These are phyloP conservation scores for Kradibia gibbosae DNA, from an alignment of 1,140 invertebrate genomes.

Conservation along the genomic window DNA sequence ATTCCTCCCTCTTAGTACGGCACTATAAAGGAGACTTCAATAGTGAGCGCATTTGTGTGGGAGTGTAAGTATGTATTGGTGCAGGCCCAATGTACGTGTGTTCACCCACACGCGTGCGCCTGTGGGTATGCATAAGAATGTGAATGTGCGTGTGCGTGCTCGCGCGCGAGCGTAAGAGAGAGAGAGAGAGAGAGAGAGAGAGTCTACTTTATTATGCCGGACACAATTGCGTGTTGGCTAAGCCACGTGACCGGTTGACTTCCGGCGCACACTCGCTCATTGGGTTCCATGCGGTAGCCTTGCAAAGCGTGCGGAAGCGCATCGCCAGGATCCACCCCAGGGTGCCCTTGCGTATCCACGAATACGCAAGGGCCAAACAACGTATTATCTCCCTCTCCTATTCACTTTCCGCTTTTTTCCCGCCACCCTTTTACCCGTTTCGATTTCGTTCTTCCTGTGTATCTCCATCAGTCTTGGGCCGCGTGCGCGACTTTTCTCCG, in stretches of 20 bases:
- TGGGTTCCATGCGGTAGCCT: conserved; percentile 55
- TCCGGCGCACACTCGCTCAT: conserved; percentile 59
- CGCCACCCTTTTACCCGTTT: not conserved
- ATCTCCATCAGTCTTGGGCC: not conserved
- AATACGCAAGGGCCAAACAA: conserved; percentile 43
- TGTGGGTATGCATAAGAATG: no score
- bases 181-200: conserved; percentile 51
- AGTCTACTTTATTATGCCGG: conserved; percentile 67
- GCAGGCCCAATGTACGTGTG: no score
- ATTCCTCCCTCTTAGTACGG: not conserved
- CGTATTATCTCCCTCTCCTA: conserved; percentile 48
- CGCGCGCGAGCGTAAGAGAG: no score
- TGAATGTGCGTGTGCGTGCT: no score
- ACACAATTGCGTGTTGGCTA: conserved; percentile 70
- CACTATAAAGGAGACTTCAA: conserved; percentile 37
- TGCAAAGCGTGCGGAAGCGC: conserved; percentile 46
- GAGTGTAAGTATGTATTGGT: no score
- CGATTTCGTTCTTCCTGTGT: not conserved
- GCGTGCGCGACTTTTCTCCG: not conserved
- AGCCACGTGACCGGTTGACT: conserved; percentile 68
- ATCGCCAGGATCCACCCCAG: conserved; percentile 40
- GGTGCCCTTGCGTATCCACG: conserved; percentile 49
- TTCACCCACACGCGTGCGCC: no score
- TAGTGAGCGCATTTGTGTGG: no score
- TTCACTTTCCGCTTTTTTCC: not conserved